These are phyloP conservation scores for Melipona bicolor DNA, from an alignment of 2,888 invertebrate species.

Conservation along the genomic window DNA sequence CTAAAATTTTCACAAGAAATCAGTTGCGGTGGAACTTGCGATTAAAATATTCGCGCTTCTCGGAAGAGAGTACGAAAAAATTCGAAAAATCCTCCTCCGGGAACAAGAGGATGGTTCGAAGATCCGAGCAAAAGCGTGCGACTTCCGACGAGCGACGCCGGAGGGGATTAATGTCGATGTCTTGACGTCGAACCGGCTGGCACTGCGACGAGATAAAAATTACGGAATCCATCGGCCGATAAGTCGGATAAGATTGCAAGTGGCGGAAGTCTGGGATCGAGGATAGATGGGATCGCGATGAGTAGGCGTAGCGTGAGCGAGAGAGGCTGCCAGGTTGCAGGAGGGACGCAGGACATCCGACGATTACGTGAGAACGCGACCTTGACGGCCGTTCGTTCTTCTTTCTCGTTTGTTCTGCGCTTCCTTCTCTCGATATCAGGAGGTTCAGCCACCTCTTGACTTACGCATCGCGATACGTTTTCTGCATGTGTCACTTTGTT, in stretches of 20 bases:
- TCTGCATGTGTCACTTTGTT: slow-evolving; percentile 12
- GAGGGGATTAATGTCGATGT: background rate
- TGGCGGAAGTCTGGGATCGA: background rate
- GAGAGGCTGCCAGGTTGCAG: background rate
- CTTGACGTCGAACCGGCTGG: background rate
- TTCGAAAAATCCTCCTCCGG: too few species aligned
- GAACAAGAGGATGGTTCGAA: too few species aligned
- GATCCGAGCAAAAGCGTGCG: too few species aligned
- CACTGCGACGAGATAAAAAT: background rate
- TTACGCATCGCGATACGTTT: slow-evolving; percentile 32
- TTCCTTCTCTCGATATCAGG: background rate
- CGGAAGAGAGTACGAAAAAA: too few species aligned
- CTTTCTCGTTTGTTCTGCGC: slow-evolving; percentile 4
- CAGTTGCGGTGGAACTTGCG: too few species aligned
- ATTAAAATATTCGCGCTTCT: too few species aligned
- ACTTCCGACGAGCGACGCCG: background rate
- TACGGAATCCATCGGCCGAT: background rate
- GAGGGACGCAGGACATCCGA: slow-evolving; percentile 54
- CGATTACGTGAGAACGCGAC: slow-evolving; percentile 48
- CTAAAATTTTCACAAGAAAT: too few species aligned
- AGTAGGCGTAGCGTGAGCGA: background rate
- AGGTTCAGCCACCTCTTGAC: slow-evolving; percentile 58
- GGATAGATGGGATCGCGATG: slow-evolving; percentile 3
- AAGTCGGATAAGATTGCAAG: background rate
- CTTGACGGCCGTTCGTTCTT: slow-evolving; percentile 42